A percentile compares a stretch with the other conserved stretches of the same genome.
Conservation (phyloP, 2,888 invertebrate genomes). For the Pseudococcus longispinus region DNA sequence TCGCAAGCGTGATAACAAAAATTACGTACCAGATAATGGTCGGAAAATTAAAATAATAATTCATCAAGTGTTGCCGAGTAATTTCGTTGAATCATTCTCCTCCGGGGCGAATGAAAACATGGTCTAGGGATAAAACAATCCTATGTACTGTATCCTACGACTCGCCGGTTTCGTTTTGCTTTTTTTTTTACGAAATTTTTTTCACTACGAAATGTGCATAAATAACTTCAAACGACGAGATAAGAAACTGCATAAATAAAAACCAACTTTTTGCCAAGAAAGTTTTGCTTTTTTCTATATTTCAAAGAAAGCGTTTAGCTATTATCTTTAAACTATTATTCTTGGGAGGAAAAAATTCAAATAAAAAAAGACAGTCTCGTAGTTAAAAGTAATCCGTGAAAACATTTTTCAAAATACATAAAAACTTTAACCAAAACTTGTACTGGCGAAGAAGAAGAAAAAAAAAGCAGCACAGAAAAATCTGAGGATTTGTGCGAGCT, state of each 20-base stretch:
- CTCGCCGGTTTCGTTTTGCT: not conserved
- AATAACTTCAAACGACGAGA: slow-evolving; percentile 49
- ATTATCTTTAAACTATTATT: slow-evolving; percentile 54
- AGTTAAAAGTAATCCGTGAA: slow-evolving; percentile 48
- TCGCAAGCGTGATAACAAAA: not conserved
- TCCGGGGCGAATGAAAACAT: not conserved
- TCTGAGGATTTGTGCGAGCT: not conserved
- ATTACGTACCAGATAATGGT: not conserved
- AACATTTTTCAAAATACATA: slow-evolving; percentile 15
- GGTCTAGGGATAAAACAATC: not conserved
- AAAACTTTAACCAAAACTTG: slow-evolving; percentile 23
- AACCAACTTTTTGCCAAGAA: slow-evolving; percentile 53
- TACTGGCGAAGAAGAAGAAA: too few species aligned
- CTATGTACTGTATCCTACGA: not conserved
- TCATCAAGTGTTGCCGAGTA: not conserved
- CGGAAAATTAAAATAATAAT: slow-evolving; percentile 23
- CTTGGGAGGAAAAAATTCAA: slow-evolving; percentile 51
- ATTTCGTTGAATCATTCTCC: slow-evolving; percentile 2
- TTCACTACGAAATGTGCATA: slow-evolving; percentile 48
- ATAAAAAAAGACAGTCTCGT: slow-evolving; percentile 50
- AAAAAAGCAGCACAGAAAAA: not conserved
- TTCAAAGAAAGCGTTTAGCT: slow-evolving; percentile 53
- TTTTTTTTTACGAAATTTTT: not conserved
- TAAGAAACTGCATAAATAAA: slow-evolving; percentile 52
- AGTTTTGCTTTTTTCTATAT: slow-evolving; percentile 48